A percentile compares a stretch with the other conserved stretches of the same genome.
Evolutionary conservation across 2,113 vertebrate genomes (phyloP).

Genomic region (Chlorodrepanis virens): DNA sequence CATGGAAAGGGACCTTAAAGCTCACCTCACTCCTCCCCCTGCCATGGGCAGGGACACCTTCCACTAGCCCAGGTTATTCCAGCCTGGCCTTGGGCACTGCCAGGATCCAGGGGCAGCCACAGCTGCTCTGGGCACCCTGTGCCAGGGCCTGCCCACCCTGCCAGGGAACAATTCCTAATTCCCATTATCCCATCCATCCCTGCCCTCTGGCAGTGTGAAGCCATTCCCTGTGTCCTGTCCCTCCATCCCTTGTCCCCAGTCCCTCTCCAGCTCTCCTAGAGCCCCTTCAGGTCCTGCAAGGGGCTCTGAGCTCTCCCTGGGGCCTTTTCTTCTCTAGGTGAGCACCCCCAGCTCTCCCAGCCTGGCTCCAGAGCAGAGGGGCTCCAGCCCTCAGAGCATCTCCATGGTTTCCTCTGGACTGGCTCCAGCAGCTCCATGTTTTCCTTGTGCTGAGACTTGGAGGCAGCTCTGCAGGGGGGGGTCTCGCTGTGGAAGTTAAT

Average conservation of each 20-base stretch:
- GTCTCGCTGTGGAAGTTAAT: neutral
- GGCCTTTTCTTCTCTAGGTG: neutral
- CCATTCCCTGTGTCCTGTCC: neutral
- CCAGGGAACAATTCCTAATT: neutral
- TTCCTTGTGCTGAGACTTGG: neutral
- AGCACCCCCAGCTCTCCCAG: neutral
- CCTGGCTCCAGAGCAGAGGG: neutral
- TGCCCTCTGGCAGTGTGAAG: neutral
- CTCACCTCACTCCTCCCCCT: neutral
- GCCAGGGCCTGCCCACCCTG: neutral
- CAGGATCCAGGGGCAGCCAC: neutral
- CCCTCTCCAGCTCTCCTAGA: neutral
- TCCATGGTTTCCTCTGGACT: accelerated
- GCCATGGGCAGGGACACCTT: neutral
- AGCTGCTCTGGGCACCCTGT: neutral
- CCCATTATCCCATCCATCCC: neutral
- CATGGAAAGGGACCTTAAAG: neutral
- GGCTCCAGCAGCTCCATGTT: neutral
- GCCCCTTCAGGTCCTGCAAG: neutral
- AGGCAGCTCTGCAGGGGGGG: neutral
- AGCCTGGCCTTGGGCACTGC: accelerated
- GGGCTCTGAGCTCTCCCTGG: neutral
- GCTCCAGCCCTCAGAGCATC: neutral
- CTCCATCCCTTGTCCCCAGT: neutral
- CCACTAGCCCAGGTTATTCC: accelerated